Conservation (phyloP, 1,140 invertebrate species). For the Parasteatoda tepidariorum region DNA sequence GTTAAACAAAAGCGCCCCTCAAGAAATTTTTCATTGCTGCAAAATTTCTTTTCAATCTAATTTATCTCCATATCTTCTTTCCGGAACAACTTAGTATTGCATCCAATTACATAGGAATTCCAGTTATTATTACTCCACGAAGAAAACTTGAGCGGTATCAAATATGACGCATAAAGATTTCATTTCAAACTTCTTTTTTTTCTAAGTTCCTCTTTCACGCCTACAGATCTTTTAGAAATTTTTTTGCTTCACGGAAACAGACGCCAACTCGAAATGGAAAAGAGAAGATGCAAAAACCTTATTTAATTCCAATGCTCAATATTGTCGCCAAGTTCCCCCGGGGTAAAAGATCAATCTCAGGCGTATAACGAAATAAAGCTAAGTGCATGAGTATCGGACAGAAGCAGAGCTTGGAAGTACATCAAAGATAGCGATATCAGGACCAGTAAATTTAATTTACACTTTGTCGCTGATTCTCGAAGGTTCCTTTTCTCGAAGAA, state of each 20-base stretch:
- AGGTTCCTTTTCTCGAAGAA: background rate
- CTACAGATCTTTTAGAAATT: background rate
- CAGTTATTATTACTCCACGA: constrained; percentile 18
- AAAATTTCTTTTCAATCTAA: no score
- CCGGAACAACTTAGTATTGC: background rate
- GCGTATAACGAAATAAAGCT: constrained; percentile 46
- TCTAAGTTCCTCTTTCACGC: background rate
- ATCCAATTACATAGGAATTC: constrained; percentile 27
- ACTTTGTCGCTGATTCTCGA: constrained; percentile 23
- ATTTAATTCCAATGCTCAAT: constrained; percentile 56
- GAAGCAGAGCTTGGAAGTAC: constrained; percentile 24
- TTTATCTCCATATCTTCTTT: background rate
- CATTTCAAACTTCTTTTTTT: constrained; percentile 19
- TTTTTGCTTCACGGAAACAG: background rate
- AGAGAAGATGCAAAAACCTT: constrained; percentile 47
- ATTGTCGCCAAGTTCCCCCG: constrained; percentile 23
- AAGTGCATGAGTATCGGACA: constrained; percentile 35
- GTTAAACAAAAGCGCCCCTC: background rate
- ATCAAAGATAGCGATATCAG: constrained; percentile 58
- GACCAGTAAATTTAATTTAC: constrained; percentile 53
- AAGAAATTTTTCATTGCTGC: background rate
- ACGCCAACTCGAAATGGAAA: background rate
- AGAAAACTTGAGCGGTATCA: constrained; percentile 29
- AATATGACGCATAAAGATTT: constrained; percentile 51
- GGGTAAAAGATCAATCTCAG: constrained; percentile 51